A percentile compares a stretch with the other conserved stretches of the same genome.
phyloP scores from a whole-genome alignment of 2,113 vertebrate genomes.

The Eolophus roseicapilla region DNA sequence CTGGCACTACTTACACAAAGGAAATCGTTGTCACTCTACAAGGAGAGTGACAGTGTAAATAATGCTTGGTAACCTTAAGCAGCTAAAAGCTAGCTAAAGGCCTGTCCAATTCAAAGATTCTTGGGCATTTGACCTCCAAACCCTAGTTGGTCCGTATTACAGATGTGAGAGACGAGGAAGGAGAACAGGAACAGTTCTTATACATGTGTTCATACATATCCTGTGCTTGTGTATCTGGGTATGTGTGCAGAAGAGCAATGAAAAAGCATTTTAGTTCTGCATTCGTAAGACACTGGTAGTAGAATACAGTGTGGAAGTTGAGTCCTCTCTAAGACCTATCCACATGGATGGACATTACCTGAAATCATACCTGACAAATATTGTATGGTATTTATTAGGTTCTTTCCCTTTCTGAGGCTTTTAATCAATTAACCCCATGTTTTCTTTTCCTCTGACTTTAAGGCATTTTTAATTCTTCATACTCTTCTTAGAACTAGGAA shows the following conservation, averaged over 20 bases:
- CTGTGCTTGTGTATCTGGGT: not conserved
- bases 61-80: not conserved
- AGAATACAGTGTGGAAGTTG: not conserved
- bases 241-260: not conserved
- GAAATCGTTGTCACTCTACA: not conserved
- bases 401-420: not conserved
- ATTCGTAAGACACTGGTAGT: not conserved
- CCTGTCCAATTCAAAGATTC: not conserved
- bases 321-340: not conserved
- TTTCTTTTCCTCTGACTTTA: not conserved
- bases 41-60: not conserved
- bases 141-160: too few relatives aligned
- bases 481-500: not conserved
- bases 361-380: not conserved
- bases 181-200: not conserved
- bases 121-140: not conserved
- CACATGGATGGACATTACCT: not conserved
- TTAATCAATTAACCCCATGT: not conserved
- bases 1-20: not conserved
- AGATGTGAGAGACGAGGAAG: not conserved
- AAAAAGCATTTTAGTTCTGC: not conserved
- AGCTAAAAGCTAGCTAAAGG: not conserved
- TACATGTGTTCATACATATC: not conserved
- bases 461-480: not conserved
- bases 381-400: rapidly evolving